These are phyloP conservation scores for Acrocephalus arundinaceus DNA, from an alignment of 2,113 vertebrate genomes.

Conservation along the genomic window DNA sequence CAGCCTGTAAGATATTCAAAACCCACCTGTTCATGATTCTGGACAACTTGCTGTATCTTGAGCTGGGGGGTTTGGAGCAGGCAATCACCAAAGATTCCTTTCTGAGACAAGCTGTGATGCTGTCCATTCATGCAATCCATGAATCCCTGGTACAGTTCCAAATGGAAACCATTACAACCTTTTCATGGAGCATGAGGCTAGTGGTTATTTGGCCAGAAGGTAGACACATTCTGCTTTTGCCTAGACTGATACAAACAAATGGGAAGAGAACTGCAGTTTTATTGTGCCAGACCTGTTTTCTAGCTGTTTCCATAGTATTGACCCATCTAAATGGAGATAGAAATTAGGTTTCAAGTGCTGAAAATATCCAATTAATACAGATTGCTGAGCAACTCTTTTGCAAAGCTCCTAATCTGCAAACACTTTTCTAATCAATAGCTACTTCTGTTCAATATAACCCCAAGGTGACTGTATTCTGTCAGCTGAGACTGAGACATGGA, in stretches of 20 bases:
- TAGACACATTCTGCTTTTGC: neutral
- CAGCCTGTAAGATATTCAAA: neutral
- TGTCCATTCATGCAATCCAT: neutral
- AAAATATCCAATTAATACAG: constrained; percentile 52
- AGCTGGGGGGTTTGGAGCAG: neutral
- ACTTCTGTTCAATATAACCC: constrained; percentile 36
- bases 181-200: neutral
- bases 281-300: neutral
- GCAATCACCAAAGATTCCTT: neutral
- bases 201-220: neutral
- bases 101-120: neutral
- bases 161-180: neutral
- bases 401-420: constrained; percentile 56
- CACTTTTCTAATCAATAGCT: constrained; percentile 33
- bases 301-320: constrained; percentile 48
- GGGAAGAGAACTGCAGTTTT: neutral
- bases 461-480: constrained; percentile 39
- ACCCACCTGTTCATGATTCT: neutral
- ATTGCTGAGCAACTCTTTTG: constrained; percentile 55
- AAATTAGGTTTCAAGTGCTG: constrained; percentile 40
- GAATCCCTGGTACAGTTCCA: neutral
- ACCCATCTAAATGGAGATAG: constrained; percentile 26
- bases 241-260: neutral
- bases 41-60: neutral
- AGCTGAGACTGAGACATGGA: neutral